Percentiles rank a stretch among this genome's conserved stretches.
phyloP scores from a whole-genome alignment of 2,113 vertebrate species.

The Murina feae region DNA sequence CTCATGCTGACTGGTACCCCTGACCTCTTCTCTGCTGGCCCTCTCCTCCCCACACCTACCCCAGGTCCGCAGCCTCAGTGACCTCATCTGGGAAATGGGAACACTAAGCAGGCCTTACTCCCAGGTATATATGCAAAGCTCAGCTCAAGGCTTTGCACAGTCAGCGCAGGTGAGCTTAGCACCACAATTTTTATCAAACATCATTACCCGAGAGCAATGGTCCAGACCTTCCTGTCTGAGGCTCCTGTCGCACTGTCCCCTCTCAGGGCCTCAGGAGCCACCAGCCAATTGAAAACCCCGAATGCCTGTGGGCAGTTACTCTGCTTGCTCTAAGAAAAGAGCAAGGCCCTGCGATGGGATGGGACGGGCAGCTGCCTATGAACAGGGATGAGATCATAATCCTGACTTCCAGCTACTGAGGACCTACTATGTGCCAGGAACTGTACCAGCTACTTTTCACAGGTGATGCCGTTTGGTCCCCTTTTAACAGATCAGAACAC shows the following conservation, averaged over 20 bases:
- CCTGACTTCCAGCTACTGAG: background rate
- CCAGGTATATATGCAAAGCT: background rate
- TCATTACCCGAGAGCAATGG: background rate
- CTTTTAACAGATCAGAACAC: background rate
- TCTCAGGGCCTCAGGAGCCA: background rate
- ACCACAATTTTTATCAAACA: no score
- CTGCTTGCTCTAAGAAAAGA: background rate
- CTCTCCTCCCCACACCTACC: background rate
- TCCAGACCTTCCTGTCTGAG: background rate
- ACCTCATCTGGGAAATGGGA: background rate
- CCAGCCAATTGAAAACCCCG: accelerated
- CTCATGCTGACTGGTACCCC: background rate
- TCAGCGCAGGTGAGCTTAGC: background rate
- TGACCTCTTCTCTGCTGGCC: background rate
- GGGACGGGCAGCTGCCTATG: background rate
- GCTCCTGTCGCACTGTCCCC: background rate
- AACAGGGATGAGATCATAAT: no score
- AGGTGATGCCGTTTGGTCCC: background rate
- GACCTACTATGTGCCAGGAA: background rate
- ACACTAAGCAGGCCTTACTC: background rate
- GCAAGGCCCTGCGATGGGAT: background rate
- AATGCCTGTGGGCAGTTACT: accelerated
- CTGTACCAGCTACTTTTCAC: background rate
- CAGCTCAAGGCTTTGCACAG: background rate
- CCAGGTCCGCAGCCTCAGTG: background rate